Evolutionary conservation across 2,888 invertebrate species (phyloP), one percentile per base, ranked within the genome.

Genomic region (Rhogogaster chlorosoma): DNA sequence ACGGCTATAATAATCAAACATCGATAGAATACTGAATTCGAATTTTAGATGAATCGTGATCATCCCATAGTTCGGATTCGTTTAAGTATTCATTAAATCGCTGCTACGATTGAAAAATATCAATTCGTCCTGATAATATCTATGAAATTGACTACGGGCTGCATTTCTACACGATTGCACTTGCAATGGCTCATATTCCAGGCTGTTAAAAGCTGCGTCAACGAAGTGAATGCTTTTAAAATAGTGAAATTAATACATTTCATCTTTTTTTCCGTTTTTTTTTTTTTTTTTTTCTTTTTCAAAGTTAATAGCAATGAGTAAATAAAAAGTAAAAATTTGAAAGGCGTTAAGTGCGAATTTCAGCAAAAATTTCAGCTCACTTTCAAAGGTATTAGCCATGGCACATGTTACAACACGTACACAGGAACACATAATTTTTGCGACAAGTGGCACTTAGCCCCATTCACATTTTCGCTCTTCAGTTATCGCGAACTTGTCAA

Each of bases 271-370:
- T 9, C 26, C n/a, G 9, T 9, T 32, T 29, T 67, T 10, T 12
- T 9, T 67, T 67, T 15, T 12, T 1, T 29, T 4, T 32, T 15
- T 12, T 26, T 29, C 18, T 67, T 32, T 18, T 64, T 64, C 10
- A 15, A 29, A 77, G 53, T 29, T 29, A 12, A 53, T n/a, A 12
- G 49, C 26, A n/a, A 49, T 53, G n/a, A 53, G 22, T 53, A n/a
- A 77, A 32, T 32, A 10, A 15, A 53, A 32, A 53, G 32, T 53
- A 32, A 32, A 49, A 77, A 29, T 77, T 29, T 53, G 53, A 77
- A 77, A 7, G 53, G 32, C 53, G 77, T 32, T 77, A 32, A 77
- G 77, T 77, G 77, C 32, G 26, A 77, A 77, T 77, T 53, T 49
- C 10, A 26, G 49, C 12, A 77, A 53, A 77, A 49, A 77, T 53